Conservation (phyloP, 2,888 invertebrate species). For the Orthosia cruda region DNA sequence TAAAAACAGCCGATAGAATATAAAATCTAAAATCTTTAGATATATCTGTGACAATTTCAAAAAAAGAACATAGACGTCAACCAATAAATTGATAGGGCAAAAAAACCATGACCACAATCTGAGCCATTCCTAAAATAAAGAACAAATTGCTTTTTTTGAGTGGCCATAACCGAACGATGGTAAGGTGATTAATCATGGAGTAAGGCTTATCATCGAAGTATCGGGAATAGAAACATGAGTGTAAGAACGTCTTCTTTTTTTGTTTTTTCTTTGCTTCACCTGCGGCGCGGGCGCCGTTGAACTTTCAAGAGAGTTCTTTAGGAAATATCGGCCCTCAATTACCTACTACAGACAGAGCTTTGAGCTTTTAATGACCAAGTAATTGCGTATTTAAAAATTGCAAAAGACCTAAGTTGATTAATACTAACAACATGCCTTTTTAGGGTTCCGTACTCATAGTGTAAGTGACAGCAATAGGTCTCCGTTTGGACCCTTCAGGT, state of each 20-base stretch:
- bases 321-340: conserved; percentile 5
- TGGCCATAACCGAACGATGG: conserved; percentile 68
- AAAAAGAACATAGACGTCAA: conserved; percentile 57
- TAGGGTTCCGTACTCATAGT: too few species aligned
- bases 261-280: conserved; percentile 52
- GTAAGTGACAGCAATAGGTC: too few species aligned
- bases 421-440: not conserved
- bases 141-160: conserved; percentile 78
- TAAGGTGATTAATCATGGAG: conserved; percentile 76
- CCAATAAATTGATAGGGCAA: conserved; percentile 68
- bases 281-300: conserved; percentile 49
- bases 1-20: not conserved
- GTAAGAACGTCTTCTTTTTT: conserved; percentile 53
- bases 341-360: not conserved
- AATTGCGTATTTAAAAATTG: not conserved
- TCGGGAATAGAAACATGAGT: conserved; percentile 72
- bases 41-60: conserved; percentile 47
- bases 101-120: conserved; percentile 65
- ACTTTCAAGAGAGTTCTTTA: conserved; percentile 28
- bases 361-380: not conserved
- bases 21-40: conserved; percentile 30
- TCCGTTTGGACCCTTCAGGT: too few species aligned
- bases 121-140: conserved; percentile 71
- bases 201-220: conserved; percentile 75
- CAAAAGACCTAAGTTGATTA: not conserved